Conservation (phyloP, 2,888 invertebrate genomes). For the Nebria salina region DNA sequence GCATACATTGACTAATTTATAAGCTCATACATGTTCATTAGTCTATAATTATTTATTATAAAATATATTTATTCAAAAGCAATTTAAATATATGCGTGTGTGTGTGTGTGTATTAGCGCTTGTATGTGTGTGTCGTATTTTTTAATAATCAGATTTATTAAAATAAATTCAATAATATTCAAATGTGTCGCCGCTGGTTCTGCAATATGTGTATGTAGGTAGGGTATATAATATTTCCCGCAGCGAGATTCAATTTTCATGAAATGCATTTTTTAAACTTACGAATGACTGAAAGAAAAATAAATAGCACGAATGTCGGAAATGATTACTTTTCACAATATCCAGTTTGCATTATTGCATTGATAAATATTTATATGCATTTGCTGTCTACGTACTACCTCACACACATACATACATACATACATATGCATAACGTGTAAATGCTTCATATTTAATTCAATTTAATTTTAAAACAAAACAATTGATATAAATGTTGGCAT, state of each 20-base stretch:
- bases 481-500: background rate
- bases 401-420: background rate
- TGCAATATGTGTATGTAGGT: constrained; percentile 3
- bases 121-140: background rate
- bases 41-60: no score
- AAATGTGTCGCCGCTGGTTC: background rate
- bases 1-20: no score
- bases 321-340: background rate
- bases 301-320: background rate
- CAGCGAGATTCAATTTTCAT: background rate
- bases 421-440: constrained; percentile 2
- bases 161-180: background rate
- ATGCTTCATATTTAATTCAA: background rate
- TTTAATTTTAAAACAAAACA: background rate
- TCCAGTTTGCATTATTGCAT: background rate
- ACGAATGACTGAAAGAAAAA: background rate
- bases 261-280: background rate
- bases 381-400: background rate
- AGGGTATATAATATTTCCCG: background rate
- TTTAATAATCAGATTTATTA: background rate
- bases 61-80: no score
- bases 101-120: no score
- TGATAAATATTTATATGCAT: constrained; percentile 4
- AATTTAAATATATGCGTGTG: no score
- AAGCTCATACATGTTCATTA: no score